Base-by-base conservation (phyloP, 92 coral and sea anemone genomes). In the Zoanthus gigantus region DNA sequence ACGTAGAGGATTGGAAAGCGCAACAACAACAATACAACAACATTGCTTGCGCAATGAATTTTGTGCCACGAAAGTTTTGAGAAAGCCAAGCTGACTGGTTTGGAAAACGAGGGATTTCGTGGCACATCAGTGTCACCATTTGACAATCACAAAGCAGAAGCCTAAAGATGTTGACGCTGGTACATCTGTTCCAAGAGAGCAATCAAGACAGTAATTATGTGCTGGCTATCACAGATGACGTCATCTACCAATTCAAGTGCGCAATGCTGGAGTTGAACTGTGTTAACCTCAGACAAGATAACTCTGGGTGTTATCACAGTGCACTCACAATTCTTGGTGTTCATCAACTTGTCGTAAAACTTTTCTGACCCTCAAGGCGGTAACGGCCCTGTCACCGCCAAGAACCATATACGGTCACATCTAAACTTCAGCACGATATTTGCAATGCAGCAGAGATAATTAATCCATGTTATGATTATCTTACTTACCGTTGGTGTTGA, bases 391-490 rank as follows among this genome's bases (percentile, higher is more conserved):
- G 23, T 23, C 23, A 23, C 23, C 23, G 23, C 23, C 23, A 23
- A 23, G 23, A 23, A 23, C 23, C 23, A 23, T 23, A 23, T 23
- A 23, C 23, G 23, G 23, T 23, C 23, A 23, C 23, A 23, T 23
- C 23, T 23, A 23, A 23, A 23, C 23, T 23, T 23, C 23, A 23
- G 23, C 23, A 23, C 23, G 23, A 23, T 23, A 23, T 23, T 23
- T 23, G 23, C 23, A 23, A 23, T 23, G 23, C 23, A 23, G 23
- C 23, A 23, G 23, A 23, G 23, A 63, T 83, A 91, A 69, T 91
- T 91, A 73, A 91, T 88, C 91, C 94, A 92, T 16, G 92, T 23
- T 45, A 79, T 86, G 48, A 89, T 86, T 23, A 89, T 89, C 52
- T 86, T 84, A 48, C 71, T 61, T 10, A 91, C 94, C 63, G 94